phyloP scores from a whole-genome alignment of 2,888 invertebrate genomes.

The Syrista parreyssii region DNA sequence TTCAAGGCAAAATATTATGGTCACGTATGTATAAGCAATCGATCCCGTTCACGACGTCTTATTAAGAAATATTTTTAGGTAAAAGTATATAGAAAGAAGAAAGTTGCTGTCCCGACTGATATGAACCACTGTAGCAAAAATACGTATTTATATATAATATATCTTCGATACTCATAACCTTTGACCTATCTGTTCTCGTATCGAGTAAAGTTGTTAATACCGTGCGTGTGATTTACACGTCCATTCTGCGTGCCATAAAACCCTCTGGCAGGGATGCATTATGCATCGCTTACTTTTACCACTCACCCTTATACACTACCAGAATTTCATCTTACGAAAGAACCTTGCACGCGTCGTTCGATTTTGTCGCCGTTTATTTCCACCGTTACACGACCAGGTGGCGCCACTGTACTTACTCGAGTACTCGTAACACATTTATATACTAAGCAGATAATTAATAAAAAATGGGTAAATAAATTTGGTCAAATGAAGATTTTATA shows the following conservation, averaged over 20 bases:
- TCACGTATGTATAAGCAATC: too few relatives aligned
- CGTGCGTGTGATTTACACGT: slow-evolving; percentile 33
- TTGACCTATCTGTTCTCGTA: neutral
- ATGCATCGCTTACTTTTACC: slow-evolving; percentile 35
- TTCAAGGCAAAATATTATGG: too few relatives aligned
- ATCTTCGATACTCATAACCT: neutral
- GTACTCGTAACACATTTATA: neutral
- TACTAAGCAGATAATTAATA: neutral
- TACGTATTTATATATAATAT: too few relatives aligned
- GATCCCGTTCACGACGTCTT: too few relatives aligned
- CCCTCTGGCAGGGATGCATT: slow-evolving; percentile 35
- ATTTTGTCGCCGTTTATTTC: neutral
- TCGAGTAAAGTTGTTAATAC: neutral
- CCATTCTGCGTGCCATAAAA: slow-evolving; percentile 31
- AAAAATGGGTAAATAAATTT: neutral
- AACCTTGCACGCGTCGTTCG: neutral
- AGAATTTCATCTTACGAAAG: neutral
- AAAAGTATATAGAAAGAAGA: too few relatives aligned
- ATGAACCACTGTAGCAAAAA: neutral
- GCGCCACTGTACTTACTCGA: neutral
- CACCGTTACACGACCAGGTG: neutral
- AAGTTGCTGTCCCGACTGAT: too few relatives aligned
- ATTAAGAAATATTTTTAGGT: too few relatives aligned
- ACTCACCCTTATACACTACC: slow-evolving; percentile 3
- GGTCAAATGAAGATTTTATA: neutral